Conservation (phyloP, 2,797 vertebrate genomes). For the Heterohyrax brucei region DNA sequence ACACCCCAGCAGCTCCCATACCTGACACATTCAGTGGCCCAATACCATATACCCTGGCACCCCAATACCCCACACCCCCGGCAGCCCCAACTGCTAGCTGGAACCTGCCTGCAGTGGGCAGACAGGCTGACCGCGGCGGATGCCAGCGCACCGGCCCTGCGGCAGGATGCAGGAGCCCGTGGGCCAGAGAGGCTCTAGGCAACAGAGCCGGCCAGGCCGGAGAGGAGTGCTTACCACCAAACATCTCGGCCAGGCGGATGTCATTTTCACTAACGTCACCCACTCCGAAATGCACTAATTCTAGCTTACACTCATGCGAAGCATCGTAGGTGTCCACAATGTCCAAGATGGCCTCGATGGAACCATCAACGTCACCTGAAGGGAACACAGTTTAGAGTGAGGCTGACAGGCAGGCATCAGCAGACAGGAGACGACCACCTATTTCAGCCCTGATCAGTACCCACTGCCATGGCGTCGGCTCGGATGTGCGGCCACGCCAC, state of each 20-base stretch:
- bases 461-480: no score
- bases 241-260: constrained; percentile 94
- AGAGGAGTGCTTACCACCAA: constrained; percentile 91
- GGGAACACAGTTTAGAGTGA: constrained; percentile 62
- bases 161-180: constrained; percentile 26
- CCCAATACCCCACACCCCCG: not conserved
- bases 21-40: no score
- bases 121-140: not conserved
- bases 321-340: constrained; percentile 95
- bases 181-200: not conserved
- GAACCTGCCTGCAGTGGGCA: not conserved
- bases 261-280: constrained; percentile 97
- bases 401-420: constrained; percentile 41
- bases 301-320: constrained; percentile 94
- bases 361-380: constrained; percentile 97
- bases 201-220: not conserved
- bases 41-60: no score
- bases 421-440: constrained; percentile 55
- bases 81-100: not conserved
- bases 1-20: no score
- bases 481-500: no score
- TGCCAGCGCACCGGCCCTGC: not conserved
- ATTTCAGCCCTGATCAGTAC: not conserved
- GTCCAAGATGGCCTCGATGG: constrained; percentile 95
- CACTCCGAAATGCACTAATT: constrained; percentile 95